phyloP scores from a whole-genome alignment of 2,888 invertebrate species.

The Dynastes tityus region DNA sequence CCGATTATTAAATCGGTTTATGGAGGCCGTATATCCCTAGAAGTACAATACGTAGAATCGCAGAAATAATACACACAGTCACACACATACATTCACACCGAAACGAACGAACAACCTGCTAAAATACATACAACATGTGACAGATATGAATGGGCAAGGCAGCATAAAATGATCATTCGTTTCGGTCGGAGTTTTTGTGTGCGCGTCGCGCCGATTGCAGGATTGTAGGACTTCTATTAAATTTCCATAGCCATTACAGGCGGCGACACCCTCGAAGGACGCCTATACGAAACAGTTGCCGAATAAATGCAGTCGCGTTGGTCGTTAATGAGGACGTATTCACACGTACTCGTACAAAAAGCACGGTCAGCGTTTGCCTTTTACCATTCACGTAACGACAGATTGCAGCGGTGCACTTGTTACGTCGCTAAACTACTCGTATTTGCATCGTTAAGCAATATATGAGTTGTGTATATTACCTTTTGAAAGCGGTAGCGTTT shows the following conservation, averaged over 20 bases:
- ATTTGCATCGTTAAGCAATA: no score
- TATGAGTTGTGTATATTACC: no score
- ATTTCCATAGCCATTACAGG: constrained; percentile 65
- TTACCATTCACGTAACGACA: background rate
- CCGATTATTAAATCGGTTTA: constrained; percentile 66
- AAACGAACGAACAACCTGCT: constrained; percentile 59
- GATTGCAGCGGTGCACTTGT: constrained; percentile 14
- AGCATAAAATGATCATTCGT: constrained; percentile 67
- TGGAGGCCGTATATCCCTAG: constrained; percentile 60
- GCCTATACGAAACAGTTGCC: constrained; percentile 51
- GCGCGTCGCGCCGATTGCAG: constrained; percentile 60
- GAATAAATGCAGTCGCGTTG: constrained; percentile 32
- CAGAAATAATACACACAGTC: constrained; percentile 57
- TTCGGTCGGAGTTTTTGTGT: constrained; percentile 62
- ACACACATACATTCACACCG: constrained; percentile 33
- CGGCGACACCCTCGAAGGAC: constrained; percentile 58
- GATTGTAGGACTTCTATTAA: constrained; percentile 66
- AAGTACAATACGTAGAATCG: constrained; percentile 60
- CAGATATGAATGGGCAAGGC: constrained; percentile 62
- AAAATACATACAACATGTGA: constrained; percentile 62
- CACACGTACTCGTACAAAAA: constrained; percentile 41
- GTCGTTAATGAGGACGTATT: constrained; percentile 51
- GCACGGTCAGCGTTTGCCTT: constrained; percentile 12
- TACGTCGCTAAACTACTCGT: background rate
- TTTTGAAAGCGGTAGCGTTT: no score